Conservation (phyloP, 2,888 invertebrate genomes). For the Parnassius mnemosyne region DNA sequence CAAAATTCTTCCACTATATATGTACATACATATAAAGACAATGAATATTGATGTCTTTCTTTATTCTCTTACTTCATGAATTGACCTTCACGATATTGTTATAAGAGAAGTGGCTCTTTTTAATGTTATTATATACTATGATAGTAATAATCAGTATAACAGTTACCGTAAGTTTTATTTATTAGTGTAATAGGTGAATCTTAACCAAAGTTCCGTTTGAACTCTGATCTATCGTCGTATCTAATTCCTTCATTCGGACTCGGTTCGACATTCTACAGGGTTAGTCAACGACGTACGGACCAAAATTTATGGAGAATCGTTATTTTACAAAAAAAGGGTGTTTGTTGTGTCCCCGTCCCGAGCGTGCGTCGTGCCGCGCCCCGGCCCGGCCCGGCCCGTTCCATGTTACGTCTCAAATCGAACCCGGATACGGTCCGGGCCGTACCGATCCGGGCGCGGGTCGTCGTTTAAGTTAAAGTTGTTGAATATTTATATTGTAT, state of each 20-base stretch:
- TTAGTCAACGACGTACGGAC: constrained; percentile 67
- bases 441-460: constrained; percentile 29
- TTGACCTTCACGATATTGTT: constrained; percentile 17
- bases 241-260: constrained; percentile 53
- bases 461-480: constrained; percentile 43
- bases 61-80: constrained; percentile 19
- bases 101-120: constrained; percentile 19
- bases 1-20: too few relatives aligned
- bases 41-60: too few relatives aligned
- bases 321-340: constrained; percentile 50
- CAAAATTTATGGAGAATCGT: constrained; percentile 50
- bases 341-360: constrained; percentile 54
- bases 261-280: constrained; percentile 60
- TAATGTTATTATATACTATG: constrained; percentile 30
- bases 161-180: constrained; percentile 77
- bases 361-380: constrained; percentile 40
- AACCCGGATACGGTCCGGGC: constrained; percentile 30
- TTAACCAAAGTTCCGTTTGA: constrained; percentile 73
- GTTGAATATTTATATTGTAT: constrained; percentile 50
- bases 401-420: constrained; percentile 16
- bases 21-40: too few relatives aligned
- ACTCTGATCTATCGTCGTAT: constrained; percentile 57
- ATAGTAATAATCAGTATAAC: constrained; percentile 64
- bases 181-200: constrained; percentile 72
- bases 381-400: constrained; percentile 16